Evolutionary conservation across 2,113 vertebrate species (phyloP).

Genomic region (Chionis minor): DNA sequence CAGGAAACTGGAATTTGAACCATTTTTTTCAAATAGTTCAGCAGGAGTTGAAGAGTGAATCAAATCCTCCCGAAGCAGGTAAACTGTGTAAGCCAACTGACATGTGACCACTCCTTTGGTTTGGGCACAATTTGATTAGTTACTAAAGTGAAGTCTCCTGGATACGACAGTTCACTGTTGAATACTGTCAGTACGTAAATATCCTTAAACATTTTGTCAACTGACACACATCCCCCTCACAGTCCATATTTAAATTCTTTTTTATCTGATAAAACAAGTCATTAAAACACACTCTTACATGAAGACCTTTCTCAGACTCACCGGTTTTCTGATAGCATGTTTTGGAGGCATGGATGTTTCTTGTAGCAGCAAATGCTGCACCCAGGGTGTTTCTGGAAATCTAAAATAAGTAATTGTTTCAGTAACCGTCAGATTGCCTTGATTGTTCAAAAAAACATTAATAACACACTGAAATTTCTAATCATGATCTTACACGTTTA

Average conservation of each 20-base stretch:
- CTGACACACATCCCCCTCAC: fast-evolving
- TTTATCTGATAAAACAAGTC: neutral
- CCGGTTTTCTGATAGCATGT: conserved; percentile 88
- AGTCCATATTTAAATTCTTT: neutral
- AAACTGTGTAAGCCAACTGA: neutral
- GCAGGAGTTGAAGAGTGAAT: neutral
- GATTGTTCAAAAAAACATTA: fast-evolving
- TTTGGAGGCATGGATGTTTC: conserved; percentile 87
- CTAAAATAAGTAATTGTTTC: conserved; percentile 57
- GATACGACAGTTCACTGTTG: neutral
- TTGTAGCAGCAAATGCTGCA: conserved; percentile 87
- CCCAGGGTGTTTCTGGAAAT: conserved; percentile 85
- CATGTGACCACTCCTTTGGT: fast-evolving
- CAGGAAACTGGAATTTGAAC: neutral
- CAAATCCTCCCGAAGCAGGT: fast-evolving
- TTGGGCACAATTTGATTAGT: fast-evolving
- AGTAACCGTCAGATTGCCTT: neutral
- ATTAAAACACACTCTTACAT: neutral
- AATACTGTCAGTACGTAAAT: neutral
- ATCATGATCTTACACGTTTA: neutral
- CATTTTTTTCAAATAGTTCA: neutral
- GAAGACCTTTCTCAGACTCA: conserved; percentile 55
- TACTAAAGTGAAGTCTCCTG: neutral
- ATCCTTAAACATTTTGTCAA: neutral
- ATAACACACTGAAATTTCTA: neutral